These are phyloP conservation scores for Gobio gobio DNA, from an alignment of 2,113 vertebrate species.

Conservation along the genomic window DNA sequence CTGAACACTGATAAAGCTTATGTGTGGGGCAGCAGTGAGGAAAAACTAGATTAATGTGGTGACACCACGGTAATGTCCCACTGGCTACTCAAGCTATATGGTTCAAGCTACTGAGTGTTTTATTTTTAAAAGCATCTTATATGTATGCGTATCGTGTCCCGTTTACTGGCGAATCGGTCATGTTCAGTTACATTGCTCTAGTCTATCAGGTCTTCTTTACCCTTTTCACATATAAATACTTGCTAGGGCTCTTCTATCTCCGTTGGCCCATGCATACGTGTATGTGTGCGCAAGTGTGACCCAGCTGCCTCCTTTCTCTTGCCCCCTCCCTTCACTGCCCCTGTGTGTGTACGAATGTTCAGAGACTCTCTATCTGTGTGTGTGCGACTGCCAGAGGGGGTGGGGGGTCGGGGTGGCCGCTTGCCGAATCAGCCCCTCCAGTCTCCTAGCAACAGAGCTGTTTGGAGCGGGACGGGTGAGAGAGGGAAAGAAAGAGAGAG, in stretches of 20 bases:
- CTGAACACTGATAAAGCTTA: not conserved
- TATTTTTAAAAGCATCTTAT: not conserved
- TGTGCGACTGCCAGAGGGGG: slow-evolving; percentile 74
- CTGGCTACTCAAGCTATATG: not conserved
- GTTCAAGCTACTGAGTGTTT: not conserved
- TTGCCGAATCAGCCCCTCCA: slow-evolving; percentile 79
- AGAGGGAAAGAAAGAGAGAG: slow-evolving; percentile 46
- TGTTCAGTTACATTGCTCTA: not conserved
- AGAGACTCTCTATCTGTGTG: slow-evolving; percentile 45
- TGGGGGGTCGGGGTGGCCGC: slow-evolving; percentile 68
- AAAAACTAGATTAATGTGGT: not conserved
- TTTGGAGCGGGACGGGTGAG: slow-evolving; percentile 79
- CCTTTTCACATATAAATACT: slow-evolving; percentile 52
- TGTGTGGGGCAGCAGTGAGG: not conserved
- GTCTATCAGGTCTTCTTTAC: slow-evolving; percentile 42
- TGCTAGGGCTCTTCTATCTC: slow-evolving; percentile 54
- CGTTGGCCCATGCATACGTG: slow-evolving; percentile 61
- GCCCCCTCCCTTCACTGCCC: slow-evolving; percentile 43
- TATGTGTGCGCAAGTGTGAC: slow-evolving; percentile 67
- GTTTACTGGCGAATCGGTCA: not conserved
- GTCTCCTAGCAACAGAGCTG: slow-evolving; percentile 86
- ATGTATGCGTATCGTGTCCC: not conserved
- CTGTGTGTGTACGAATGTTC: slow-evolving; percentile 56
- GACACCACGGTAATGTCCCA: not conserved
- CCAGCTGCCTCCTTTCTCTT: slow-evolving; percentile 72